Conservation (phyloP, 30 jellyfish, hydroid and myxozoan genomes). For the Aurelia sp. region DNA sequence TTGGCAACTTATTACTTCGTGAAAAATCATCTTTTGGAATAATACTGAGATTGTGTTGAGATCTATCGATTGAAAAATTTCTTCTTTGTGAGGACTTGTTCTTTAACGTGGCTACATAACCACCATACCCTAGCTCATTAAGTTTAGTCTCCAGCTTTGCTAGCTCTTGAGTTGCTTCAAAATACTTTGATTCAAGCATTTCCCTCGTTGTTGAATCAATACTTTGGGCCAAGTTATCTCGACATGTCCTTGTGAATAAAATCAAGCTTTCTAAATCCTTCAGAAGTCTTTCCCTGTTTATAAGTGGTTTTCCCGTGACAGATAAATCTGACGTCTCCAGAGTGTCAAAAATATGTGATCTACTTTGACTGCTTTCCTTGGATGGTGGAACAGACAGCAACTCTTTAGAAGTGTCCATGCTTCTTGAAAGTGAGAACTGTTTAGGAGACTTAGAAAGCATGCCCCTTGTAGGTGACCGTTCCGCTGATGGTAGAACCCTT, state of each 20-base stretch:
- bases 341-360: background rate
- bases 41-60: too few relatives aligned
- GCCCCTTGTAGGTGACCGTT: too few relatives aligned
- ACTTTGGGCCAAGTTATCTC: slow-evolving; percentile 24
- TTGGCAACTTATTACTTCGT: too few relatives aligned
- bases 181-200: slow-evolving; percentile 27
- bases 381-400: background rate
- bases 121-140: slow-evolving; percentile 18
- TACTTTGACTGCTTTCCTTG: background rate
- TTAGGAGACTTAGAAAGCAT: background rate
- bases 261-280: background rate
- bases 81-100: background rate
- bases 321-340: background rate
- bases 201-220: slow-evolving; percentile 14
- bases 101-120: slow-evolving; percentile 1
- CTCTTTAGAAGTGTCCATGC: background rate
- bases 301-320: background rate
- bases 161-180: slow-evolving; percentile 35
- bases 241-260: slow-evolving; percentile 17
- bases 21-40: too few relatives aligned
- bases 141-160: slow-evolving; percentile 24
- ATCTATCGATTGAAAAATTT: too few relatives aligned
- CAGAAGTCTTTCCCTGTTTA: background rate
- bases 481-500: too few relatives aligned
- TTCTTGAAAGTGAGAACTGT: background rate